Evolutionary conservation across 2,888 invertebrate genomes (phyloP).

Genomic region (Xanthia togata): DNA sequence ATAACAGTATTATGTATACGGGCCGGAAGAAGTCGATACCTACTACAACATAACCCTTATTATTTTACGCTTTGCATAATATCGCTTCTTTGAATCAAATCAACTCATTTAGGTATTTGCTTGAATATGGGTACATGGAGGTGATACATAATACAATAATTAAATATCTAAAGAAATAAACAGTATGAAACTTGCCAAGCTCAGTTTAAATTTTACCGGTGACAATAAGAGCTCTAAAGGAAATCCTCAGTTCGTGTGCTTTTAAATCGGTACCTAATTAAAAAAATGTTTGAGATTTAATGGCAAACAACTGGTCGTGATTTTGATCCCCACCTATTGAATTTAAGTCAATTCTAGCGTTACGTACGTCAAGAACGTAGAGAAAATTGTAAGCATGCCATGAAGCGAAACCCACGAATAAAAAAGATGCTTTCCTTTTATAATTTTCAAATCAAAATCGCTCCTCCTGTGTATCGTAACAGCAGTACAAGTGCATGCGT

Average conservation of each 20-base stretch:
- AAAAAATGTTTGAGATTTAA: background rate
- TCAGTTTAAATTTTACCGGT: background rate
- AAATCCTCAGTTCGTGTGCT: background rate
- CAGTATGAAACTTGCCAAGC: background rate
- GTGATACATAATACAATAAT: background rate
- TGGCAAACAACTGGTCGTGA: background rate
- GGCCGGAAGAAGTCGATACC: background rate
- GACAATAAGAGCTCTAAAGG: background rate
- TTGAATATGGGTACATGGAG: background rate
- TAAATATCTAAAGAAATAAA: background rate
- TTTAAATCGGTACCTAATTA: background rate
- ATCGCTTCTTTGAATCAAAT: background rate
- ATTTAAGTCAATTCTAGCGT: background rate
- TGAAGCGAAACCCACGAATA: too few species aligned
- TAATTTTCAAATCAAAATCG: slow-evolving; percentile 17
- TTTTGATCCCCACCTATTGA: background rate
- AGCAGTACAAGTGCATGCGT: slow-evolving; percentile 45
- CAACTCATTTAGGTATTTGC: background rate
- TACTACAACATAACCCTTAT: too few species aligned
- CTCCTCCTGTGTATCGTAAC: slow-evolving; percentile 24
- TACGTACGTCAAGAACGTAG: too few species aligned
- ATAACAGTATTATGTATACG: background rate
- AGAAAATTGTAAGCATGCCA: too few species aligned
- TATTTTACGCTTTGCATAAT: background rate
- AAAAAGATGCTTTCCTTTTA: too few species aligned